phyloP scores from a whole-genome alignment of 1,140 invertebrate species.

The Gonatopus flavifemur region DNA sequence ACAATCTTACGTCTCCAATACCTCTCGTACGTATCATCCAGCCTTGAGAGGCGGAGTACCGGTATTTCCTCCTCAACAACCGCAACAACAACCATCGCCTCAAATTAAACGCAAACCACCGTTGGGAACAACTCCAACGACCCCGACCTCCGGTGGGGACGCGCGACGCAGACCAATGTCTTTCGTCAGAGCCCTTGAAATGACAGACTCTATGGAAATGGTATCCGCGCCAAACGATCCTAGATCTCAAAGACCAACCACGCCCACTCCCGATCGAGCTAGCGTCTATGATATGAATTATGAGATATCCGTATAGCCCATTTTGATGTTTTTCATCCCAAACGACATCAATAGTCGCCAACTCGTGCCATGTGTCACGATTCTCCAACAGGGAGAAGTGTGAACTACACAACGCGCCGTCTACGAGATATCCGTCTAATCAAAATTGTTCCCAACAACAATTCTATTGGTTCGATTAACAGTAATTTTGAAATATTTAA shows the following conservation, averaged over 20 bases:
- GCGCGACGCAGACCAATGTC: slow-evolving; percentile 78
- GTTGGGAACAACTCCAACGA: slow-evolving; percentile 53
- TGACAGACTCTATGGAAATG: slow-evolving; percentile 83
- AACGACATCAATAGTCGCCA: slow-evolving; percentile 33
- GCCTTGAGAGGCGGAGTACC: slow-evolving; percentile 66
- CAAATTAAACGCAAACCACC: slow-evolving; percentile 65
- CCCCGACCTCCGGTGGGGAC: slow-evolving; percentile 53
- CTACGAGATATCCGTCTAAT: slow-evolving; percentile 37
- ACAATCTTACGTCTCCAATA: slow-evolving; percentile 53
- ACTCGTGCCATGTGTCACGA: slow-evolving; percentile 22
- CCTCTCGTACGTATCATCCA: slow-evolving; percentile 60
- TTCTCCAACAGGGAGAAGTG: slow-evolving; percentile 25
- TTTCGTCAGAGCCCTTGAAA: slow-evolving; percentile 88
- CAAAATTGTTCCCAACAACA: background rate
- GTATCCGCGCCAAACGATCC: slow-evolving; percentile 47
- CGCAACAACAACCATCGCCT: slow-evolving; percentile 61
- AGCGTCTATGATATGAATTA: slow-evolving; percentile 95
- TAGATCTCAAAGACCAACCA: slow-evolving; percentile 54
- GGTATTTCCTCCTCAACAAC: slow-evolving; percentile 65
- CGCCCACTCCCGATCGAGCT: slow-evolving; percentile 77
- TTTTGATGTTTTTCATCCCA: slow-evolving; percentile 42
- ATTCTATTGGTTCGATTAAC: background rate
- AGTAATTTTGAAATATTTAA: background rate
- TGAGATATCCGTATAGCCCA: slow-evolving; percentile 85
- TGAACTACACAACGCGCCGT: no score